Base-by-base conservation (phyloP, 1,140 invertebrate genomes). In the Drosophila seguyi region DNA sequence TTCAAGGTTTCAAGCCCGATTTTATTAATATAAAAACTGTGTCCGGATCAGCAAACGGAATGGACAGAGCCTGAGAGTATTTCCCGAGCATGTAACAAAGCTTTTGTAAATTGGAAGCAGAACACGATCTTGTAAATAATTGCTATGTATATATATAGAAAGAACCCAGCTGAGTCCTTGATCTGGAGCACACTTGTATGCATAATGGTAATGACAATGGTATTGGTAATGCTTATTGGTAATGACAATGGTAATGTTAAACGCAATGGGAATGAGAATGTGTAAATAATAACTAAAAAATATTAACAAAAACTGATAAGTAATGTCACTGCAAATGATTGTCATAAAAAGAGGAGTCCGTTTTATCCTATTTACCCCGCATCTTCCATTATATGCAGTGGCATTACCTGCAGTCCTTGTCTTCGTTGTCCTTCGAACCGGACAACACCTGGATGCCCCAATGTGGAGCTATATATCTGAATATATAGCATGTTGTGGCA, bases 221-320 rank as follows among this genome's bases (percentile, higher is more conserved):
- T 68, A 74, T 73, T 85, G 77, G 53, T 48, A 85, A 74, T 84
- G 77, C 25, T 48, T 29, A 38, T 53, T 53, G 52, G 34, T 53
- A 53, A 52, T 52, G 27, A 7, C 14, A 53, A 63, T 14, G 41
- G 50, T 58, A 52, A 18, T 34, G 31, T 27, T 78, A 59, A 38
- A 75, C 39, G 50, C 53, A 78, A 72, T 76, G 63, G 56, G 73
- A 78, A 78, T 86, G 77, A 66, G 61, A 86, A 79, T 85, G 78
- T 78, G 55, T 78, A 65, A 34, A 62, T 73, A 85, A 76, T 59
- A 14, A 0, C n/a, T 20, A 18, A 50, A 18, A 31, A 14, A 27
- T 25, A 47, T 7, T 31, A 31, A 48, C 4, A 7, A 31, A 13
- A 18, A 14, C 52, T 38, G 75, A 57, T 59, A 45, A 61, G 71